Conservation (phyloP, 2,797 vertebrate genomes). For the Nannoperca obscura region DNA sequence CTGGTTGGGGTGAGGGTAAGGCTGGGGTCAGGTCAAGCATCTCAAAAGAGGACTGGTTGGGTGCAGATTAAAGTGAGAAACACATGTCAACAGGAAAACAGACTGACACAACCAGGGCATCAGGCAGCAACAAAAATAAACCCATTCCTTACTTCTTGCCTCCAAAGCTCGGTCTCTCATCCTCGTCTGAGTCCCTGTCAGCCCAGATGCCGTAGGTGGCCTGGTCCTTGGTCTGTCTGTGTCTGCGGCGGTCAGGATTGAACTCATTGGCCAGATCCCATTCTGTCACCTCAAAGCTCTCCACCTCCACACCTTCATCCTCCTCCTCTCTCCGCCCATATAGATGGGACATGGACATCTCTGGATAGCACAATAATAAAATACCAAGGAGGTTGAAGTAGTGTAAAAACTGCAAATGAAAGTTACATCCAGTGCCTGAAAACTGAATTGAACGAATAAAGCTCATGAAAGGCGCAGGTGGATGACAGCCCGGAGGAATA, state of each 20-base stretch:
- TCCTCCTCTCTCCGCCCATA: constrained; percentile 92
- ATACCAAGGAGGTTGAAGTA: neutral
- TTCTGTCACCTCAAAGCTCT: constrained; percentile 96
- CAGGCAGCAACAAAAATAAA: constrained; percentile 1
- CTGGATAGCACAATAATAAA: constrained; percentile 23
- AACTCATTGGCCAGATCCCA: constrained; percentile 99
- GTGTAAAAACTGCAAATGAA: fast-evolving
- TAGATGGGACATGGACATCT: constrained; percentile 96
- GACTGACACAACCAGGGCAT: neutral
- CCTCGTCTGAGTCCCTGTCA: constrained; percentile 94
- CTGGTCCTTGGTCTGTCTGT: constrained; percentile 95
- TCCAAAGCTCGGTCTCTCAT: constrained; percentile 95
- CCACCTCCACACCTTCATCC: constrained; percentile 94
- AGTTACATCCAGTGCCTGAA: too few species aligned
- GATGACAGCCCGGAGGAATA: neutral
- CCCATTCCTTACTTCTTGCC: constrained; percentile 89
- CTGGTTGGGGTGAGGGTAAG: too few species aligned
- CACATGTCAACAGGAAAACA: neutral
- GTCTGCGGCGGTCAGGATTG: constrained; percentile 94
- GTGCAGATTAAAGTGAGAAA: neutral
- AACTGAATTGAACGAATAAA: too few species aligned
- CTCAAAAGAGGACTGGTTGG: neutral
- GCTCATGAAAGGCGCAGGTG: neutral
- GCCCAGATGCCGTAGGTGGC: constrained; percentile 98
- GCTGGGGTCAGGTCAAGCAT: neutral